A percentile compares a stretch with the other conserved stretches of the same genome.
phyloP scores from a whole-genome alignment of 2,888 invertebrate species.

The Noctua comes region DNA sequence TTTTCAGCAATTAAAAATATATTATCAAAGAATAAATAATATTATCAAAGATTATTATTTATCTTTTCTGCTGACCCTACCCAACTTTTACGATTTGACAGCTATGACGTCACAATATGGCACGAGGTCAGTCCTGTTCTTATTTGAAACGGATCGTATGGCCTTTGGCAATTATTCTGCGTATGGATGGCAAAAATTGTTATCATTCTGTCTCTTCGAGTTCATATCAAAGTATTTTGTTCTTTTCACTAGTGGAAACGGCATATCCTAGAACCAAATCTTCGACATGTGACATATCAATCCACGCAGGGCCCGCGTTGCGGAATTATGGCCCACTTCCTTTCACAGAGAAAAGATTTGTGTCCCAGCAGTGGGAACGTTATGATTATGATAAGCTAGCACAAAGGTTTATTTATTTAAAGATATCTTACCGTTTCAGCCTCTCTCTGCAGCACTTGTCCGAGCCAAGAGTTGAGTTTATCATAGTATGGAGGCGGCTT shows the following conservation, averaged over 20 bases:
- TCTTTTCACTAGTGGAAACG: not conserved
- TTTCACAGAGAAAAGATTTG: not conserved
- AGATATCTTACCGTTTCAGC: constrained; percentile 92
- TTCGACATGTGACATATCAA: not conserved
- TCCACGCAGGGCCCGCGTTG: not conserved
- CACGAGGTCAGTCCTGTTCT: not conserved
- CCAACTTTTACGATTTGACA: not conserved
- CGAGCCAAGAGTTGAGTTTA: constrained; percentile 97
- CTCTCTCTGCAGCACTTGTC: constrained; percentile 96
- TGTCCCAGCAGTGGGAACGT: not conserved
- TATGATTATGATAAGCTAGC: not conserved
- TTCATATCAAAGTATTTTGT: not conserved
- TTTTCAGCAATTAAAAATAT: no score
- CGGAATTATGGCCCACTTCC: not conserved
- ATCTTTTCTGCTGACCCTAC: no score
- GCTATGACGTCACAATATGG: not conserved
- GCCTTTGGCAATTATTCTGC: no score
- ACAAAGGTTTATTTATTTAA: not conserved
- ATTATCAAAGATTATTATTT: no score
- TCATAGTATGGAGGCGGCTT: constrained; percentile 94
- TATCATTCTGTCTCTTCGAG: no score
- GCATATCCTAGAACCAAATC: not conserved
- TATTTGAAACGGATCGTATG: not conserved
- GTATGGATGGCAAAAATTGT: no score
- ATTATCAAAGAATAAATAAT: no score